Conservation (phyloP, 2,113 vertebrate species). For the Noctilio leporinus region DNA sequence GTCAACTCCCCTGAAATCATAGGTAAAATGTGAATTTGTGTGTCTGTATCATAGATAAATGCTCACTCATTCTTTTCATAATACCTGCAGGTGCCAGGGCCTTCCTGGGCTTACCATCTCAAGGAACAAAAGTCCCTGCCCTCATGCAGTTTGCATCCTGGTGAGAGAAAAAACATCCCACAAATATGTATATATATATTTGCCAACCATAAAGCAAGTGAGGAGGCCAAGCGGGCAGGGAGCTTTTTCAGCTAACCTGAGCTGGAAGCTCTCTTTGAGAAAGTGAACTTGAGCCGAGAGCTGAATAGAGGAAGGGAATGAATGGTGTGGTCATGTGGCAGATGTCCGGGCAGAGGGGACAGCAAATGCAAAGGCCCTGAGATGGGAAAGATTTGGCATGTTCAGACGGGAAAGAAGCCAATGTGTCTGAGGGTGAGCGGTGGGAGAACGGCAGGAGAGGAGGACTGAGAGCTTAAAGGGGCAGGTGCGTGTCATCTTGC, state of each 20-base stretch:
- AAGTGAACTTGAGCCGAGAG: background rate
- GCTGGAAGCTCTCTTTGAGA: background rate
- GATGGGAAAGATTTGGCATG: background rate
- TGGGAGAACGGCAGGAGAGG: background rate
- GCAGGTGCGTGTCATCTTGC: no score
- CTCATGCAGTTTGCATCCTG: background rate
- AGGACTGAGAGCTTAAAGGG: background rate
- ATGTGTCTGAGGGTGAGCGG: background rate
- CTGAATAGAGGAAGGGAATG: background rate
- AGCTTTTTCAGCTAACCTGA: background rate
- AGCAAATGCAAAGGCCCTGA: background rate
- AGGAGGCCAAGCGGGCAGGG: background rate
- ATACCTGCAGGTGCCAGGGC: background rate
- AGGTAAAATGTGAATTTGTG: background rate
- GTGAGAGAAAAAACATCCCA: background rate
- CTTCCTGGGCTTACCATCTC: background rate
- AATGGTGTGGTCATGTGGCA: rapidly evolving
- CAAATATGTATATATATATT: background rate
- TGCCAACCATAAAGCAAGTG: background rate
- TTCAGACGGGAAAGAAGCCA: background rate
- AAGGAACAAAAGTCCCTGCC: background rate
- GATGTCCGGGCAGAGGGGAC: background rate
- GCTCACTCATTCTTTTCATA: background rate
- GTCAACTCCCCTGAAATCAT: background rate
- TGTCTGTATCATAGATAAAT: background rate